Conservation (phyloP, 2,113 vertebrate species). For the Nycticryphes semicollaris region DNA sequence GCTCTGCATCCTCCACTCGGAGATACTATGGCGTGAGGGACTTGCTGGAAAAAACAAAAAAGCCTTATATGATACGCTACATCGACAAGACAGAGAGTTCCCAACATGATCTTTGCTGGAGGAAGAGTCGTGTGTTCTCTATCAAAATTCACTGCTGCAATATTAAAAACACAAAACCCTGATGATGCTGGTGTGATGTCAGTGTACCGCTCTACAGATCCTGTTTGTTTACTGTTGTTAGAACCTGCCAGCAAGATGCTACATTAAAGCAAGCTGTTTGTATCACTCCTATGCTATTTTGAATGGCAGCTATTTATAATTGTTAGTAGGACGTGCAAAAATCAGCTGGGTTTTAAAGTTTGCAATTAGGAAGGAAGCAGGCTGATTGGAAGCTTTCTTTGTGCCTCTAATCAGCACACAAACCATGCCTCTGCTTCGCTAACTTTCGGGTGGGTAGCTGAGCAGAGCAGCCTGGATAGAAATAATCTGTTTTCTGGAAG, state of each 20-base stretch:
- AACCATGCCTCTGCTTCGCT: conserved; percentile 19
- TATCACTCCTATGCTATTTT: conserved; percentile 36
- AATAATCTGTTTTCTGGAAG: conserved; percentile 67
- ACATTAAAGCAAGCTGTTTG: conserved; percentile 47
- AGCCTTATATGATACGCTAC: background rate
- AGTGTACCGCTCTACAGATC: conserved; percentile 27
- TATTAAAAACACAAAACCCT: conserved; percentile 30
- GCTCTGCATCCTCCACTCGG: conserved; percentile 97
- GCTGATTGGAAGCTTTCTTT: conserved; percentile 35
- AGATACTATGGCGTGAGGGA: conserved; percentile 91
- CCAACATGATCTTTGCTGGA: conserved; percentile 49
- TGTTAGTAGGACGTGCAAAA: conserved; percentile 62
- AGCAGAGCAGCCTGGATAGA: conserved; percentile 52
- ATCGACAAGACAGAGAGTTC: conserved; percentile 4
- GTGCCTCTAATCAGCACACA: conserved; percentile 25
- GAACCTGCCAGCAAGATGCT: conserved; percentile 54
- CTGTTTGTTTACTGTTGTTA: conserved; percentile 49
- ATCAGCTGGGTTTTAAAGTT: conserved; percentile 63
- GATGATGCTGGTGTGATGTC: conserved; percentile 57
- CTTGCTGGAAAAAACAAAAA: conserved; percentile 80
- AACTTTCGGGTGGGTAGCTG: conserved; percentile 41
- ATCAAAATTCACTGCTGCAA: conserved; percentile 42
- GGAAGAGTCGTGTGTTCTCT: conserved; percentile 22
- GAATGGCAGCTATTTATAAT: conserved; percentile 72
- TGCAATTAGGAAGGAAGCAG: conserved; percentile 64